These are phyloP conservation scores for Tolypeutes matacus DNA, from an alignment of 2,797 vertebrate genomes.

Conservation along the genomic window DNA sequence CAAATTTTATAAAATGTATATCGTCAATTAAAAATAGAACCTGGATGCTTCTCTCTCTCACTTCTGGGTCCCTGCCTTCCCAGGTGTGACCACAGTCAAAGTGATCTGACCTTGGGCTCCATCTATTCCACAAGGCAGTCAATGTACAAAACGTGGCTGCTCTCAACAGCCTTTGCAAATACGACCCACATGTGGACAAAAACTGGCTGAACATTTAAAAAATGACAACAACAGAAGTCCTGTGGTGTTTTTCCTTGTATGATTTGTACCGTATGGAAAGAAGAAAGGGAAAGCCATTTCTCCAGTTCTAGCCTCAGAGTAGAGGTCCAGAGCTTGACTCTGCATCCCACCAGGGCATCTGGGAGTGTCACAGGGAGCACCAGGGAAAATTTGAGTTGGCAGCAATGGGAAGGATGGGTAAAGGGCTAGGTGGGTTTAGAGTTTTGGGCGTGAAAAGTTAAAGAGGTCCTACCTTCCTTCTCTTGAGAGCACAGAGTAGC, in stretches of 20 bases:
- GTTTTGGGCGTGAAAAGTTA: not conserved
- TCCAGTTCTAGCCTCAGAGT: not conserved
- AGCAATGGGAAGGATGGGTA: not conserved
- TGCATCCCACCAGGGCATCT: not conserved
- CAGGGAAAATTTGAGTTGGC: not conserved
- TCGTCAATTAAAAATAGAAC: not conserved
- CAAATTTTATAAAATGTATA: not conserved
- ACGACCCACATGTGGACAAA: not conserved
- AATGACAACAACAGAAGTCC: not conserved
- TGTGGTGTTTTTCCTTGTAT: not conserved
- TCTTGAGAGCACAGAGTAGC: not conserved
- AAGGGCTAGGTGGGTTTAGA: not conserved
- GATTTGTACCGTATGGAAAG: not conserved
- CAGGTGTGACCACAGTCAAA: not conserved
- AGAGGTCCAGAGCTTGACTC: not conserved
- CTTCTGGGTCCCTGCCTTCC: not conserved
- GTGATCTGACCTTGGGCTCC: not conserved
- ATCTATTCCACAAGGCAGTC: not conserved
- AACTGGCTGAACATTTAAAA: not conserved
- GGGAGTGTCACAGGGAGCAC: not conserved
- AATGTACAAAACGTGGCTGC: not conserved
- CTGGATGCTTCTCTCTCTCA: not conserved
- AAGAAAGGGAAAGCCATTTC: not conserved
- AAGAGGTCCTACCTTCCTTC: not conserved
- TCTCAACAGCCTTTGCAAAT: not conserved